Conservation (phyloP, 2,113 vertebrate species). For the Lophura nycthemera region DNA sequence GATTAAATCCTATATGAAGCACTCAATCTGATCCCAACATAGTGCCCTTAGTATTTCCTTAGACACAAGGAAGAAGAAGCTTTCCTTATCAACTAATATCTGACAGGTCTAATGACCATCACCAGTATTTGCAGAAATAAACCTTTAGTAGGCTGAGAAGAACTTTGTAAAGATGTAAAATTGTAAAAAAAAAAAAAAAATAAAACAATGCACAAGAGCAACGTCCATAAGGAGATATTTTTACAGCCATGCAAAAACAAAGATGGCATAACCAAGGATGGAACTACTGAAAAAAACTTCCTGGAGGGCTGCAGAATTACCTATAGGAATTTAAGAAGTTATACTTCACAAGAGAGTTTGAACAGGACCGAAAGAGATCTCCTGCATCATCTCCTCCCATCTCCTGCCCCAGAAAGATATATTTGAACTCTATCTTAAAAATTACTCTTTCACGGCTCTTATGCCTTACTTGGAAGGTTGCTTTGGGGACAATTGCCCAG, state of each 20-base stretch:
- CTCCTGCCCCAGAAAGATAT: not conserved
- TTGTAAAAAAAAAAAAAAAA: not conserved
- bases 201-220: not conserved
- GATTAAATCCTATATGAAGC: constrained; percentile 10
- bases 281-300: not conserved
- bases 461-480: not conserved
- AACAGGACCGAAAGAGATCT: not conserved
- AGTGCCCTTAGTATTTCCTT: not conserved
- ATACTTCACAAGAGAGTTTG: not conserved
- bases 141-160: not conserved
- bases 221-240: not conserved
- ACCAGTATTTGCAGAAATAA: not conserved
- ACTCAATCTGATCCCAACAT: not conserved
- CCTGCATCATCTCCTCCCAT: not conserved
- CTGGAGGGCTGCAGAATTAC: not conserved
- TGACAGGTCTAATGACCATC: not conserved
- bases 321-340: not conserved
- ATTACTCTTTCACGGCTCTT: not conserved
- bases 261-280: not conserved
- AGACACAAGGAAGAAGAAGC: not conserved
- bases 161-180: not conserved
- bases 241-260: not conserved
- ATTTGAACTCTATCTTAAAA: not conserved
- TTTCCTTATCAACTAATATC: not conserved
- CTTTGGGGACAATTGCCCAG: not conserved